Conservation (phyloP, 2,888 invertebrate species). For the Antheraea yamamai region DNA sequence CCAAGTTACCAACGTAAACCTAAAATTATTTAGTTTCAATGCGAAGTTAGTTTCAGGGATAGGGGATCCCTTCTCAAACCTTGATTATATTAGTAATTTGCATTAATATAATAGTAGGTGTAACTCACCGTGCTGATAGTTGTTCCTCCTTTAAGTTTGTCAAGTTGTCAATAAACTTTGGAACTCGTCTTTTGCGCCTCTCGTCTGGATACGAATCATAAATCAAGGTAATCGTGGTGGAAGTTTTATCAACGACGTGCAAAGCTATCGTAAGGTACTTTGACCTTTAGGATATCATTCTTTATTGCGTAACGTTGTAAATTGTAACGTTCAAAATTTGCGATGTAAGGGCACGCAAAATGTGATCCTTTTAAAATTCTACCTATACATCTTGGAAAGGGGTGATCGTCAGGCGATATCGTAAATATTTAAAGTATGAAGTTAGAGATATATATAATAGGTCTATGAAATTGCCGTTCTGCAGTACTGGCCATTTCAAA, state of each 20-base stretch:
- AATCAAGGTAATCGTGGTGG: not conserved
- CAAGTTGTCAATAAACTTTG: not conserved
- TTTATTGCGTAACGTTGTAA: too few species aligned
- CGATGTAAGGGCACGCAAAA: not conserved
- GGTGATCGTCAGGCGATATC: not conserved
- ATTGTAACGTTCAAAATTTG: not conserved
- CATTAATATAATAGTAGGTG: conserved; percentile 2
- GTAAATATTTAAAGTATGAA: not conserved
- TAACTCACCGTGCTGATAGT: not conserved
- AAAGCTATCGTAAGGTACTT: not conserved
- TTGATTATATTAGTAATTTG: conserved; percentile 1
- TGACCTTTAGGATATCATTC: not conserved
- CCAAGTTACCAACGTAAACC: not conserved
- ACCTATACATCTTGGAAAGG: not conserved
- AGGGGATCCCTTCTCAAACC: conserved; percentile 11
- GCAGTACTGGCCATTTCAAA: too few species aligned
- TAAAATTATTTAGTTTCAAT: not conserved
- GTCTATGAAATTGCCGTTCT: too few species aligned
- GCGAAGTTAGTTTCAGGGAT: not conserved
- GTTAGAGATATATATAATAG: not conserved
- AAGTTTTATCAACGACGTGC: not conserved
- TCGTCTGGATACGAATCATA: not conserved
- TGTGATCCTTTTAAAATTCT: not conserved
- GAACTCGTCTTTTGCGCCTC: not conserved
- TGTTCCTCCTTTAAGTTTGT: not conserved